Evolutionary conservation across 30 jellyfish, hydroid and myxozoan species (phyloP), one percentile per base, ranked within the genome.

Genomic region (Turritopsis rubra): DNA sequence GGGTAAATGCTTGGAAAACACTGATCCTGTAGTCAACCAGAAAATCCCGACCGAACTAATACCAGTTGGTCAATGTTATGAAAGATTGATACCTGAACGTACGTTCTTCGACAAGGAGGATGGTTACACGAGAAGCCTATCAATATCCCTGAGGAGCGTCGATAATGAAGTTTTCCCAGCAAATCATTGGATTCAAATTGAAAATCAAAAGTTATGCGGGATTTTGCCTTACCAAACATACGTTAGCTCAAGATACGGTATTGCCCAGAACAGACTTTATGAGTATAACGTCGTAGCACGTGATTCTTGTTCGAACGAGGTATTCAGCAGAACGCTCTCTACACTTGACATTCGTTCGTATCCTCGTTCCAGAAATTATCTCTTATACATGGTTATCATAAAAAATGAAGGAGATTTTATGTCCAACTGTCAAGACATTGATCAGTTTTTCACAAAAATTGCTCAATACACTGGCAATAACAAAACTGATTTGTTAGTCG

Each of bases 31-130:
- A 13, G 30, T 20, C 4, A 73, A 28, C 8, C 26, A 30, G 1
- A 22, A 25, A 23, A 30, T 24, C 21, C 65, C 24, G 23, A n/a
- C 30, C 19, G 82, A 28, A 18, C 21, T 52, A 25, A 84, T 84
- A 24, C 66, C 66, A 22, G 81, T 84, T 0, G 90, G 99, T 53
- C 94, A 89, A 3, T 79, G 65, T 75, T 74, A 89, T 79, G 53
- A 83, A 17, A 83, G 79, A 76, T 65, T 72, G 22, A 83, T 93
- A 18, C 99, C 99, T 1, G 79, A 80, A 20, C 77, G 88, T 52
- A 86, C 96, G 23, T 88, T 93, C 75, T 70, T 13, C 1, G 99
- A 93, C 66, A 73, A 85, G 20, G 95, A 88, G 85, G 96, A 85
- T 65, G 96, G 99, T 17, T 54, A 53, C 28, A 88, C 99, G 18